Base-by-base conservation (phyloP, 2,888 invertebrate genomes). In the Acanthosoma haemorrhoidale region DNA sequence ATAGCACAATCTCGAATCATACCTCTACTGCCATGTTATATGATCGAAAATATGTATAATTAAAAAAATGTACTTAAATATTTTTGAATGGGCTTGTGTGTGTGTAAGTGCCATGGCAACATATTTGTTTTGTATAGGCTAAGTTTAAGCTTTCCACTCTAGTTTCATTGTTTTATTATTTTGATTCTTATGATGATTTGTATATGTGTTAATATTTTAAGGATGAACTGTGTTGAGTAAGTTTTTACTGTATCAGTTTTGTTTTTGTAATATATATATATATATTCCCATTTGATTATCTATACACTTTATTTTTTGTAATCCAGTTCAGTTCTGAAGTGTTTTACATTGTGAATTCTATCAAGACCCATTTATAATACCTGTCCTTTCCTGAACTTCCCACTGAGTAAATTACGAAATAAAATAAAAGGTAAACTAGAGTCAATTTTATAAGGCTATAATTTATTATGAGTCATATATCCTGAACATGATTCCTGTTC, bases 71-170 rank as follows among this genome's bases (percentile, higher is more conserved):
- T 51, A n/a, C 25, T 51, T 51, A 25, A n/a, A n/a, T n/a, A n/a
- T n/a, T n/a, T n/a, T n/a, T n/a, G n/a, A n/a, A n/a, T n/a, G n/a
- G n/a, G n/a, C n/a, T n/a, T n/a, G n/a, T n/a, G n/a, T n/a, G n/a
- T 5, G 4, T 25, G 13, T 25, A 25, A 29, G 21, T 29, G n/a
- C 51, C 51, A 51, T 51, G n/a, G 25, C 51, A 51, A 51, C 51
- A n/a, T 21, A 51, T 25, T 51, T 51, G 51, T 51, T 51, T 51
- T 51, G 51, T n/a, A 51, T 25, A 51, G 51, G 51, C 29, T 51
- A 25, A 51, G n/a, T n/a, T n/a, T n/a, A n/a, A n/a, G n/a, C n/a
- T n/a, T n/a, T n/a, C n/a, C n/a, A n/a, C n/a, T n/a, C n/a, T n/a
- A n/a, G n/a, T n/a, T n/a, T n/a, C n/a, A n/a, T n/a, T n/a, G n/a